Conservation (phyloP, 2,888 invertebrate species). For the Leptura quadrifasciata region DNA sequence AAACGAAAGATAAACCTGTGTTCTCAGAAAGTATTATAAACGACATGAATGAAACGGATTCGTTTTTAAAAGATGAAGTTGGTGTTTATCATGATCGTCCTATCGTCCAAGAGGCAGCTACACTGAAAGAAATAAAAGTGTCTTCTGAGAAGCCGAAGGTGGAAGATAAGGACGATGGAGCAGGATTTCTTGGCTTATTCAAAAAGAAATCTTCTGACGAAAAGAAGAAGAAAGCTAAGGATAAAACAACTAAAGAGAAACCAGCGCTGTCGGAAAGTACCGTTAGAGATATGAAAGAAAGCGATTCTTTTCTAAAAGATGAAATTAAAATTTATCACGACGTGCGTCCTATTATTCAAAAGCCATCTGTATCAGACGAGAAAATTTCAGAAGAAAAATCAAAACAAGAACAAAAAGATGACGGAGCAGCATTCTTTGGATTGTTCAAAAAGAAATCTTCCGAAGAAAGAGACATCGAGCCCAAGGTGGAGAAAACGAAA, state of each 20-base stretch:
- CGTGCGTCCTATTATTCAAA: constrained; percentile 47
- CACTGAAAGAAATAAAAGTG: constrained; percentile 18
- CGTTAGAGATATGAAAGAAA: constrained; percentile 52
- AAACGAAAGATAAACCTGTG: constrained; percentile 30
- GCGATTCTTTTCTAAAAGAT: constrained; percentile 33
- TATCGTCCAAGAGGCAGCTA: constrained; percentile 20
- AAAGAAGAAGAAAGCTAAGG: constrained; percentile 2
- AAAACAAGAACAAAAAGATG: constrained; percentile 25
- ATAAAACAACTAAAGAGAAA: constrained; percentile 4
- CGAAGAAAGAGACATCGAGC: constrained; percentile 37
- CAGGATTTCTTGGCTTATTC: constrained; percentile 53
- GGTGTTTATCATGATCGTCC: constrained; percentile 55
- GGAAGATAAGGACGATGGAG: constrained; percentile 37
- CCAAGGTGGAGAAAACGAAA: background rate
- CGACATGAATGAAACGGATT: constrained; percentile 55
- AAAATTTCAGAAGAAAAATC: background rate
- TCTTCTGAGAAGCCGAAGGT: constrained; percentile 36
- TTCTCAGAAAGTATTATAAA: constrained; percentile 37
- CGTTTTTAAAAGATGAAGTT: constrained; percentile 61
- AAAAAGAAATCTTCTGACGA: constrained; percentile 47
- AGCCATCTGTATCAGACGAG: background rate
- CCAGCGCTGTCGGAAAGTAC: constrained; percentile 3
- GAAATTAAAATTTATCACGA: constrained; percentile 30
- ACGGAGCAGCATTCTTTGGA: constrained; percentile 44
- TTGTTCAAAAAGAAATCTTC: constrained; percentile 50